Evolutionary conservation across 2,888 invertebrate species (phyloP).

Genomic region (Cinara cedri): DNA sequence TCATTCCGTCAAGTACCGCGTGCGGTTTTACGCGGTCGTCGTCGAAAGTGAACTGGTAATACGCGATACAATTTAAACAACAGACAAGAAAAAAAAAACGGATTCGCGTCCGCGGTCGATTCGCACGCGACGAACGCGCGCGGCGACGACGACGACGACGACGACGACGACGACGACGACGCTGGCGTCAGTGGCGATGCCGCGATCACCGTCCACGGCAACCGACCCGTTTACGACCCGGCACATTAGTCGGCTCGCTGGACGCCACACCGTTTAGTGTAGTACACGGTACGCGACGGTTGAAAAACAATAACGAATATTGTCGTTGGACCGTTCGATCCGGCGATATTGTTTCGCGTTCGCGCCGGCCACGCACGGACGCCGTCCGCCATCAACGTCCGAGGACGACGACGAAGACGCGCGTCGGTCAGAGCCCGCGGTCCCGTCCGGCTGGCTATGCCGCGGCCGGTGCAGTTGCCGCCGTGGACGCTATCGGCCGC

Average conservation of each 20-base stretch:
- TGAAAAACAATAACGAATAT: not conserved
- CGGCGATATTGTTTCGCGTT: not conserved
- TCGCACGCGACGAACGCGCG: not conserved
- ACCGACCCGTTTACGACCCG: not conserved
- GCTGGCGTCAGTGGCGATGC: conserved; percentile 13
- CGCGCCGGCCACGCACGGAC: not conserved
- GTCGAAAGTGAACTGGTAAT: not conserved
- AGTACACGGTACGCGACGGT: not conserved
- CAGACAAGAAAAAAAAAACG: not conserved
- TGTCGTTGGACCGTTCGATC: not conserved
- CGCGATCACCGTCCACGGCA: conserved; percentile 20
- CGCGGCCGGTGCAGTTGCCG: conserved; percentile 14
- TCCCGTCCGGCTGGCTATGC: not conserved
- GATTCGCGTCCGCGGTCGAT: not conserved
- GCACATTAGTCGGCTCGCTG: not conserved
- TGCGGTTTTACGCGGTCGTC: too few species aligned
- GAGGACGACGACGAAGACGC: not conserved
- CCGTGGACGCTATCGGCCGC: conserved; percentile 38
- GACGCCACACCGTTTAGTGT: not conserved
- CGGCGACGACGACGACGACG: not conserved
- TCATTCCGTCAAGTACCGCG: not conserved
- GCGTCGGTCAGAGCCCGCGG: not conserved
- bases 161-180: not conserved
- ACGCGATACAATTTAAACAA: too few species aligned
- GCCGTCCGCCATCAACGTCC: not conserved